Evolutionary conservation across 2,888 invertebrate species (phyloP), one percentile per base, ranked within the genome.

Genomic region (Lutraria lutraria): DNA sequence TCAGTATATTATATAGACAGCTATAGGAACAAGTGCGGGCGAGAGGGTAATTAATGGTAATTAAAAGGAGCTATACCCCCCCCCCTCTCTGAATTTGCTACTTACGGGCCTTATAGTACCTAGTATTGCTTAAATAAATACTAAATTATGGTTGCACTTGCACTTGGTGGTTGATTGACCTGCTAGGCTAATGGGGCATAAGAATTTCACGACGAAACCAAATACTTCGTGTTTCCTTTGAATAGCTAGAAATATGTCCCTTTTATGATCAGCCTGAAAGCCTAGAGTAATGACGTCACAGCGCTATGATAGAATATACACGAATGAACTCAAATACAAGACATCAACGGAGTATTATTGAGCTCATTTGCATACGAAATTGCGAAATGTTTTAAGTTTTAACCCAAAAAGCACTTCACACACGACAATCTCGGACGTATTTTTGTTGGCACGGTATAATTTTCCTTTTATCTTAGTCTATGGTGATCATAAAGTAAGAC

Each of bases 191-290:
- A 88, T 88, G 87, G 87, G 83, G 31, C 21, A 13, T 76, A 29
- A 3, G 81, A 81, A 83, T 34, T 31, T 60, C 63, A 56, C 31
- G 25, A 60, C 80, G 90, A 72, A 90, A 90, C 90, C 68, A 87
- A 90, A 90, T 89, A 87, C 85, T 43, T 81, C 79, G 63, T 72
- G 34, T 82, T 88, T 88, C 86, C 88, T 83, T 80, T 63, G 43
- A 56, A 60, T 63, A 63, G 52, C 63, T n/a, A 82, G 76, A 82
- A 81, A 81, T 85, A 15, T 84, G 83, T 86, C 83, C 87, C 68
- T 85, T 89, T 89, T 85, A 89, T 82, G 84, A 68, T 60, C 72
- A 3, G 68, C 76, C 68, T 52, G 82, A 89, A 85, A 86, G 85
- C 72, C 6, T 76, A 1, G 19, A 16, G 56, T 43, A 68, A 63